phyloP scores from a whole-genome alignment of 2,888 invertebrate genomes.

The Cataglyphis livida region DNA sequence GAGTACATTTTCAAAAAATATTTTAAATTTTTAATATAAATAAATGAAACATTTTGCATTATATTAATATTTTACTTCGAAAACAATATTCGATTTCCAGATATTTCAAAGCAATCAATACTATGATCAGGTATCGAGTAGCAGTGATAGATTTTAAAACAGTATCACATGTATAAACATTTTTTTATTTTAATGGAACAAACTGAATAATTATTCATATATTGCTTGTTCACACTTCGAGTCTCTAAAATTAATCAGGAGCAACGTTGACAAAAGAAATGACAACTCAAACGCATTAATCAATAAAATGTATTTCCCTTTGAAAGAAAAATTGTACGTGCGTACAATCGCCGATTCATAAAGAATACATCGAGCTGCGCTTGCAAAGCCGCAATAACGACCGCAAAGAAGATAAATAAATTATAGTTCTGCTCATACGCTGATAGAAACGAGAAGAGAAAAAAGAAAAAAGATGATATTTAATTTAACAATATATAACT shows the following conservation, averaged over 20 bases:
- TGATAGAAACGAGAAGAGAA: background rate
- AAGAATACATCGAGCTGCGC: slow-evolving; percentile 40
- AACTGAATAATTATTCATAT: slow-evolving; percentile 5
- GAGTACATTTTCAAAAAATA: background rate
- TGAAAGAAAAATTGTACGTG: background rate
- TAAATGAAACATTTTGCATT: background rate
- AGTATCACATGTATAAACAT: background rate
- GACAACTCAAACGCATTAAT: slow-evolving; percentile 47
- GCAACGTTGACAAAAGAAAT: background rate
- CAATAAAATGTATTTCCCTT: slow-evolving; percentile 46
- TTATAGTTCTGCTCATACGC: background rate
- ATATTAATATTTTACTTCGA: background rate
- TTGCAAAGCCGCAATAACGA: slow-evolving; percentile 42
- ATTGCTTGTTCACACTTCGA: background rate
- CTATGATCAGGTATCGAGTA: slow-evolving; percentile 3
- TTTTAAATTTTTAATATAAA: background rate
- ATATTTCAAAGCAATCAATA: slow-evolving; percentile 10
- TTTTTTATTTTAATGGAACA: background rate
- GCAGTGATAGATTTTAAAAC: background rate
- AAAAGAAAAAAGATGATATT: slow-evolving; percentile 52
- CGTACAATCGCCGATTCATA: background rate
- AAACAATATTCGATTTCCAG: slow-evolving; percentile 18
- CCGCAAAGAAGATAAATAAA: slow-evolving; percentile 47
- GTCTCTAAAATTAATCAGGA: slow-evolving; percentile 37
- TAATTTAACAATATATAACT: slow-evolving; percentile 63